These are phyloP conservation scores for Aquatica leii DNA, from an alignment of 2,888 invertebrate genomes.

Conservation along the genomic window DNA sequence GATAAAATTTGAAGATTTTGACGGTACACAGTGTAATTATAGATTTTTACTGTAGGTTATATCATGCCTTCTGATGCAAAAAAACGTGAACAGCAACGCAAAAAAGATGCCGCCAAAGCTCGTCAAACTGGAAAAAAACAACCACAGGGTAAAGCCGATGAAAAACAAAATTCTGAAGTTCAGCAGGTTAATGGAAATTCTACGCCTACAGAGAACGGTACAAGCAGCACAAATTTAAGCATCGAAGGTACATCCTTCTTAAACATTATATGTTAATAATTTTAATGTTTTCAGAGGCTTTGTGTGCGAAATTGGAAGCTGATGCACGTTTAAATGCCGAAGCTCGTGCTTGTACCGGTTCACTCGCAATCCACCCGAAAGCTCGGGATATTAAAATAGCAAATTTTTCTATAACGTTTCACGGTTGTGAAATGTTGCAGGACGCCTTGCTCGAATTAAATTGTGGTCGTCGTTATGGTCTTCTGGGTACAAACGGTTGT, in stretches of 20 bases:
- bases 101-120: slow-evolving; percentile 91
- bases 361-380: slow-evolving; percentile 92
- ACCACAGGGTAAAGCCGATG: slow-evolving; percentile 56
- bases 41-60: slow-evolving; percentile 6
- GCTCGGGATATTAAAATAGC: slow-evolving; percentile 96
- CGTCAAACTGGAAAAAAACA: slow-evolving; percentile 64
- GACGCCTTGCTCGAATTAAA: slow-evolving; percentile 97
- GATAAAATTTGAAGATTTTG: too few relatives aligned
- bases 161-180: slow-evolving; percentile 52
- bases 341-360: slow-evolving; percentile 93
- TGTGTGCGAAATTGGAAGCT: slow-evolving; percentile 86
- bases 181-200: slow-evolving; percentile 48
- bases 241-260: slow-evolving; percentile 69
- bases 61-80: slow-evolving; percentile 98
- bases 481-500: slow-evolving; percentile 97
- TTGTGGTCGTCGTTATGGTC: slow-evolving; percentile 92
- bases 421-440: slow-evolving; percentile 94
- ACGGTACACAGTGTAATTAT: too few relatives aligned
- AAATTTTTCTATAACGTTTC: slow-evolving; percentile 97
- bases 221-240: slow-evolving; percentile 60
- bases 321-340: slow-evolving; percentile 94
- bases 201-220: slow-evolving; percentile 61
- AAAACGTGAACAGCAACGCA: slow-evolving; percentile 96
- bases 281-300: slow-evolving; percentile 67
- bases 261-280: slow-evolving; percentile 9